A percentile compares a stretch with the other conserved stretches of the same genome.
phyloP scores from a whole-genome alignment of 2,888 invertebrate species.

The Linnaemya tessellans region DNA sequence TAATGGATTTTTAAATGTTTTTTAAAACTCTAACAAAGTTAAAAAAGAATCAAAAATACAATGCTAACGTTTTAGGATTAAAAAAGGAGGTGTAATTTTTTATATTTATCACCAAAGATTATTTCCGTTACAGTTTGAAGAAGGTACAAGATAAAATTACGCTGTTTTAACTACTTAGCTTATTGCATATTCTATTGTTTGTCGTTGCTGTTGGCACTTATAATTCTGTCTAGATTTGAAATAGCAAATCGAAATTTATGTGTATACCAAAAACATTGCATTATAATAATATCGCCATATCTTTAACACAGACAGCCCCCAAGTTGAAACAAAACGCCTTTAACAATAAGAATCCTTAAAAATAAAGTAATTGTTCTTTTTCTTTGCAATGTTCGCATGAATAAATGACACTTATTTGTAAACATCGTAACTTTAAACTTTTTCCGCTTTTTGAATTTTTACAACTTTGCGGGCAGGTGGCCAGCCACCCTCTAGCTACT shows the following conservation, averaged over 20 bases:
- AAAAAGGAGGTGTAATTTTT: constrained; percentile 55
- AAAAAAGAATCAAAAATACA: background rate
- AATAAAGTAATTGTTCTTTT: constrained; percentile 73
- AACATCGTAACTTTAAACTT: constrained; percentile 71
- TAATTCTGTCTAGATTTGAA: constrained; percentile 70
- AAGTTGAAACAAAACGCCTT: constrained; percentile 68
- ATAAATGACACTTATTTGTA: constrained; percentile 64
- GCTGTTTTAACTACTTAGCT: constrained; percentile 44
- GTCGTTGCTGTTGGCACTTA: constrained; percentile 18
- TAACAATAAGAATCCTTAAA: constrained; percentile 71
- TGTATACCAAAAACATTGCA: constrained; percentile 78
- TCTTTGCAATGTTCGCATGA: constrained; percentile 40
- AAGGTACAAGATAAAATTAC: constrained; percentile 23
- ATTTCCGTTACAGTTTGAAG: constrained; percentile 52
- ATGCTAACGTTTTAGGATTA: constrained; percentile 31
- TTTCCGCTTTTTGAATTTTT: constrained; percentile 49
- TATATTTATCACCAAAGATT: constrained; percentile 52
- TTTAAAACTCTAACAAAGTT: constrained; percentile 76
- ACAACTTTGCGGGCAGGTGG: constrained; percentile 21
- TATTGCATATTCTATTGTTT: background rate
- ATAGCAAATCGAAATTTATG: constrained; percentile 76
- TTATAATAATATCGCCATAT: constrained; percentile 76
- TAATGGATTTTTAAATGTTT: constrained; percentile 82
- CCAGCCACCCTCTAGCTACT: constrained; percentile 52
- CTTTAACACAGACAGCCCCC: constrained; percentile 67